Evolutionary conservation across 2,888 invertebrate genomes (phyloP).

Genomic region (Ypsolopha scabrella): DNA sequence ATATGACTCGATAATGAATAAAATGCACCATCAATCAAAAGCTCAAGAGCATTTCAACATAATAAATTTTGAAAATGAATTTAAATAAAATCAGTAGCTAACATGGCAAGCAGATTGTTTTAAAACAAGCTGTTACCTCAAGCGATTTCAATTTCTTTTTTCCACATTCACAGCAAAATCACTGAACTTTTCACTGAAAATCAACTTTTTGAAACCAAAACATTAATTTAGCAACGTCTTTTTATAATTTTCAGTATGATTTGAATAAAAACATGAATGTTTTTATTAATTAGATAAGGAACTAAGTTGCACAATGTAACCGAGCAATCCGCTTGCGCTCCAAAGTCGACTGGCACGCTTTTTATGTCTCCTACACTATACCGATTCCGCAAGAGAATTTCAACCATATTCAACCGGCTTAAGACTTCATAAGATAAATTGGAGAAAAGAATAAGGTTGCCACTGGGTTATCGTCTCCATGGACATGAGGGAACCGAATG

Average conservation of each 20-base stretch:
- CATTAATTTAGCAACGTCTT: no score
- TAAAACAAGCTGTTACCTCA: no score
- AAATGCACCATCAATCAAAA: conserved; percentile 41
- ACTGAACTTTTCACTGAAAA: no score
- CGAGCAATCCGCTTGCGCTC: background rate
- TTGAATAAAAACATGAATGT: no score
- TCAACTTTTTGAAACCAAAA: no score
- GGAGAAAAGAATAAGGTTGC: background rate
- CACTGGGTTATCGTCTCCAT: conserved; percentile 6
- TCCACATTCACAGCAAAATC: no score
- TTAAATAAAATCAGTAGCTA: no score
- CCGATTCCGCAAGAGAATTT: background rate
- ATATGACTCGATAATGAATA: conserved; percentile 39
- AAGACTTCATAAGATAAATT: background rate
- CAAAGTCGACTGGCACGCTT: background rate
- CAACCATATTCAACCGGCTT: background rate
- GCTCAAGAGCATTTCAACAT: no score
- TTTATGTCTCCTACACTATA: background rate
- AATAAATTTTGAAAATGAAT: no score
- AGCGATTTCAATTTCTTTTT: no score
- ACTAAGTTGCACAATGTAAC: conserved; percentile 10
- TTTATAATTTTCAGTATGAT: no score
- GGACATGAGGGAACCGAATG: conserved; percentile 40
- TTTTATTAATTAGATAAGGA: background rate
- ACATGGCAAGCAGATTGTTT: no score